phyloP scores from a whole-genome alignment of 2,113 vertebrate species.

The Nanorana parkeri region DNA sequence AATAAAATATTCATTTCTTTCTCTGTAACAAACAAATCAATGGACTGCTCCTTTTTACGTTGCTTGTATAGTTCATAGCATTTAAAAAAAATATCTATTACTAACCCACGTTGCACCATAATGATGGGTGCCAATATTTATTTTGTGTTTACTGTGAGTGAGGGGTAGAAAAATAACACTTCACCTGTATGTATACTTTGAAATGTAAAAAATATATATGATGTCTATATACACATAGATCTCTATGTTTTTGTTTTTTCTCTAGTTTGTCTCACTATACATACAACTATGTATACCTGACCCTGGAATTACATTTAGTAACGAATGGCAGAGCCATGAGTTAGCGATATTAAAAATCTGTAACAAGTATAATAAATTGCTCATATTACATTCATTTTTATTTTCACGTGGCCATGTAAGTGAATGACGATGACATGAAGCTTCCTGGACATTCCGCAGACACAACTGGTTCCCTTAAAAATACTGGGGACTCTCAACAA shows the following conservation, averaged over 20 bases:
- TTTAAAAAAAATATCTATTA: conserved; percentile 53
- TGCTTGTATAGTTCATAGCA: conserved; percentile 33
- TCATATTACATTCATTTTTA: conserved; percentile 44
- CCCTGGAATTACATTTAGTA: conserved; percentile 47
- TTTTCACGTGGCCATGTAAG: conserved; percentile 41
- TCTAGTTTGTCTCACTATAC: conserved; percentile 36
- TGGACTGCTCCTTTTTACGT: conserved; percentile 48
- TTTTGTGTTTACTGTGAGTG: conserved; percentile 41
- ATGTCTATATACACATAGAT: conserved; percentile 58
- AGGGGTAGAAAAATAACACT: conserved; percentile 57
- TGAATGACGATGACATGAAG: conserved; percentile 20
- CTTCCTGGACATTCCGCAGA: conserved; percentile 15
- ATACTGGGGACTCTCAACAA: conserved; percentile 21
- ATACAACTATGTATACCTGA: conserved; percentile 51
- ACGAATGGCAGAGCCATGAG: conserved; percentile 34
- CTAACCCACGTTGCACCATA: conserved; percentile 24
- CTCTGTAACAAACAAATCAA: conserved; percentile 15
- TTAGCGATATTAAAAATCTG: conserved; percentile 49
- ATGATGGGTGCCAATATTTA: conserved; percentile 18
- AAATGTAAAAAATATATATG: conserved; percentile 59
- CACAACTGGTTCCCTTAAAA: not conserved
- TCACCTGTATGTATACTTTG: conserved; percentile 54
- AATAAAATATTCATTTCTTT: conserved; percentile 1
- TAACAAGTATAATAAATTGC: conserved; percentile 41
- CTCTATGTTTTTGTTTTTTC: conserved; percentile 30